Base-by-base conservation (phyloP, 2,797 vertebrate species). In the Alauda arvensis region DNA sequence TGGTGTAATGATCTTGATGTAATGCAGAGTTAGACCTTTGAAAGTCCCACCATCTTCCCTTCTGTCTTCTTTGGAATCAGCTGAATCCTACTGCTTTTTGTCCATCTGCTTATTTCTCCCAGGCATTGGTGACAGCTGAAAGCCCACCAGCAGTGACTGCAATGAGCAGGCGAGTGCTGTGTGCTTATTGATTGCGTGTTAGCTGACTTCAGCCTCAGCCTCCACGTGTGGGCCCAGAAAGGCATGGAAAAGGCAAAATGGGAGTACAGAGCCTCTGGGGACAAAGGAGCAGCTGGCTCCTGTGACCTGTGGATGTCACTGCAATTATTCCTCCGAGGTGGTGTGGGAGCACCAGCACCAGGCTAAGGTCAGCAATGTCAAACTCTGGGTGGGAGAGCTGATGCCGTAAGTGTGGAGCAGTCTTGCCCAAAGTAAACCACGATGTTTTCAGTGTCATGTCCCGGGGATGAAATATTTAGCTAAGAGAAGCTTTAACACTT, bases 1-100 rank as follows among this genome's bases (percentile, higher is more conserved):
- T 89, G 94, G 87, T 86, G 85, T 88, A 93, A 95, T 91, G 90
- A 82, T 94, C 94, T 90, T 92, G 90, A 92, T 95, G 95, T 95
- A 95, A 95, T 91, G 85, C 90, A 94, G 81, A 60, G 89, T 92
- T 91, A 95, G 93, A 89, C 68, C 91, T 95, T 40, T 92, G 69
- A 67, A 91, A 91, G 80, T 84, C 71, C 34, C 71, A 87, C 90
- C 80, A 89, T 87, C 83, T 86, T 90, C 83, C 93, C 89, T 31
- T 94, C 91, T 95, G 94, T 91, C 91, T 85, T 69, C 86, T 89
- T 89, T 89, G 77, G 87, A 91, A 20, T 89, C 62, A 90, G 59
- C 37, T 90, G 85, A 82, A 82, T 84, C 90, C 90, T 88, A 89
- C 83, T 90, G 93, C 42, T 86, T 91, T 92, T 86, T 84, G 89